Conservation (phyloP, 2,888 invertebrate species). For the Drosophila acutilabella region DNA sequence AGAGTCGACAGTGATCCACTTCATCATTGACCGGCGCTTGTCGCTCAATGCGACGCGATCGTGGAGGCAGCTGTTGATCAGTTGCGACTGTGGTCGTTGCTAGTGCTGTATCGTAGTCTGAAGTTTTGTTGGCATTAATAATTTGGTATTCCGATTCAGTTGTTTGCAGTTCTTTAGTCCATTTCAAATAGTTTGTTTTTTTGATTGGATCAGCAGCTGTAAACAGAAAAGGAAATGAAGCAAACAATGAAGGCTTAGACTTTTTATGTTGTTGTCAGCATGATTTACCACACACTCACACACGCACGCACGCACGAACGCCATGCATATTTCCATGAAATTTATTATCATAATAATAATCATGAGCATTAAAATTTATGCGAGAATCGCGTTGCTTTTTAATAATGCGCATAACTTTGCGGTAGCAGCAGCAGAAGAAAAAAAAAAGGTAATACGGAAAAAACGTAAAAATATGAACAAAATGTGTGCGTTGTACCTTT, state of each 20-base stretch:
- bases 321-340: slow-evolving; percentile 37
- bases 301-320: slow-evolving; percentile 1
- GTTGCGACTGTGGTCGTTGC: slow-evolving; percentile 14
- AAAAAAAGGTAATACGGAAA: not conserved
- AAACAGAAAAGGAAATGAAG: not conserved
- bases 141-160: slow-evolving; percentile 1
- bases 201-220: slow-evolving; percentile 10
- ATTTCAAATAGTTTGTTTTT: slow-evolving; percentile 11
- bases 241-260: slow-evolving; percentile 12
- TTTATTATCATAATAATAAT: slow-evolving; percentile 61
- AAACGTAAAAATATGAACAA: not conserved
- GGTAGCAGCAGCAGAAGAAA: slow-evolving; percentile 22
- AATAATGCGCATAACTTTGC: slow-evolving; percentile 68
- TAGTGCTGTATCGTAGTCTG: slow-evolving; percentile 24
- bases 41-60: slow-evolving; percentile 55
- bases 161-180: slow-evolving; percentile 11
- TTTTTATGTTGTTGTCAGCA: slow-evolving; percentile 11
- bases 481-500: slow-evolving; percentile 9
- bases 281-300: slow-evolving; percentile 17
- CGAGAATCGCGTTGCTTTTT: slow-evolving; percentile 39
- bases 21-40: slow-evolving; percentile 69
- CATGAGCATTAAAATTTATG: slow-evolving; percentile 65
- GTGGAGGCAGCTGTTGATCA: slow-evolving; percentile 12
- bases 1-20: slow-evolving; percentile 86
- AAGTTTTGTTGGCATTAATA: slow-evolving; percentile 1